Evolutionary conservation across 2,888 invertebrate genomes (phyloP).

Genomic region (Mythimna pallens): DNA sequence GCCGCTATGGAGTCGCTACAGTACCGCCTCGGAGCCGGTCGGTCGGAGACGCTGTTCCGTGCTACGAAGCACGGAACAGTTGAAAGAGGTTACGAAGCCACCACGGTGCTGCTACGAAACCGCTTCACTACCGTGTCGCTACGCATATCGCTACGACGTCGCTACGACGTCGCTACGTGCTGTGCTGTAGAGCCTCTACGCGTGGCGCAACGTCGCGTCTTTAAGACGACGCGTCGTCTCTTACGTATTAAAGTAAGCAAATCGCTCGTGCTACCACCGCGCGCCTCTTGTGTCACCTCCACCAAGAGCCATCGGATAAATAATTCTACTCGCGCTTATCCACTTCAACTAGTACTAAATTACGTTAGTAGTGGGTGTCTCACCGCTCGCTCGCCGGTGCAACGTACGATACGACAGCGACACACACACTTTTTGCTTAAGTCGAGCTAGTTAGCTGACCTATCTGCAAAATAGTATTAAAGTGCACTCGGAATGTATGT

Average conservation of each 20-base stretch:
- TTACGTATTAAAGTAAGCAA: slow-evolving; percentile 44
- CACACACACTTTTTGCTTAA: slow-evolving; percentile 68
- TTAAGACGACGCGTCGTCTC: too few relatives aligned
- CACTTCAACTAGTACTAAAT: slow-evolving; percentile 80
- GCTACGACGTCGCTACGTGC: not conserved
- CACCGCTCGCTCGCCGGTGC: slow-evolving; percentile 57
- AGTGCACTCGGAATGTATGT: slow-evolving; percentile 48
- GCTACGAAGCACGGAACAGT: not conserved
- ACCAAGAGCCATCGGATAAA: slow-evolving; percentile 76
- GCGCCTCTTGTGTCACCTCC: slow-evolving; percentile 63
- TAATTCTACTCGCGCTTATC: slow-evolving; percentile 83
- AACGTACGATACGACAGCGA: slow-evolving; percentile 66
- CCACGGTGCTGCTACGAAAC: not conserved
- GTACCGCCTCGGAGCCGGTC: not conserved
- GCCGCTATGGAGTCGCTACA: not conserved
- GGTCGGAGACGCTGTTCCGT: too few relatives aligned
- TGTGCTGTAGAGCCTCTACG: not conserved
- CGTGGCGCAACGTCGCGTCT: too few relatives aligned
- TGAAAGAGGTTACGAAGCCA: not conserved
- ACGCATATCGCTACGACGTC: too few relatives aligned
- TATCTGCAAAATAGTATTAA: slow-evolving; percentile 60
- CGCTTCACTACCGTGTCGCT: not conserved
- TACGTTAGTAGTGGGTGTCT: slow-evolving; percentile 79
- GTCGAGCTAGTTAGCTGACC: slow-evolving; percentile 60
- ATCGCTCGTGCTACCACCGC: slow-evolving; percentile 52